Evolutionary conservation across 2,888 invertebrate genomes (phyloP), one percentile per base, ranked within the genome.

Genomic region (Dryobotodes eremita): DNA sequence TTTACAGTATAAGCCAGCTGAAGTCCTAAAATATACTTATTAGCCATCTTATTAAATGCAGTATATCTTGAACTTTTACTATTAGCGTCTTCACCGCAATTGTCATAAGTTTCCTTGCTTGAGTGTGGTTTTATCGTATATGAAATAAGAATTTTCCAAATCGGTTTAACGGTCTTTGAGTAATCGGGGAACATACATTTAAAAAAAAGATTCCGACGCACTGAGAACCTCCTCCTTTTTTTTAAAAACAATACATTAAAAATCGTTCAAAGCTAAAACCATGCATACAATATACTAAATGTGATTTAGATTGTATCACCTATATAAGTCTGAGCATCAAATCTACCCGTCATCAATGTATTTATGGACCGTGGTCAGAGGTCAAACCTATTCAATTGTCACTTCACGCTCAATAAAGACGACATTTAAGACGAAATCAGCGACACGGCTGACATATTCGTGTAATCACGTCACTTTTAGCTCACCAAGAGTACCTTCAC

Each of bases 341-440:
- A 31, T 4, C 15, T 13, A 31, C 10, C 13, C 3, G 36, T 53
- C 79, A 82, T 75, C 65, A 66, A 74, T 36, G 65, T 64, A 69
- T 65, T 75, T 75, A 76, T 57, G 36, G 26, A 23, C 15, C 57
- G 57, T 69, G 65, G 59, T 55, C 83, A 72, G 42, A 83, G 83
- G 78, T 78, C 83, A 78, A 69, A 71, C 7, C 57, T 68, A 83
- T 83, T 83, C 83, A 82, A 82, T 78, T 78, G 71, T 82, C 70
- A 77, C 83, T 64, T 78, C 57, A 62, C 53, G 53, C 62, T 78
- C 23, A 83, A 53, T 68, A 62, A 53, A 62, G 55, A 71, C 23
- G 20, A 26, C 46, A 82, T 75, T 31, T 65, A 55, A 55, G 42
- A 55, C 74, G 17, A 66, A 26, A 82, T 82, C 20, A 66, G 66